These are phyloP conservation scores for Panthera tigris DNA, from an alignment of 2,113 vertebrate species.

Conservation along the genomic window DNA sequence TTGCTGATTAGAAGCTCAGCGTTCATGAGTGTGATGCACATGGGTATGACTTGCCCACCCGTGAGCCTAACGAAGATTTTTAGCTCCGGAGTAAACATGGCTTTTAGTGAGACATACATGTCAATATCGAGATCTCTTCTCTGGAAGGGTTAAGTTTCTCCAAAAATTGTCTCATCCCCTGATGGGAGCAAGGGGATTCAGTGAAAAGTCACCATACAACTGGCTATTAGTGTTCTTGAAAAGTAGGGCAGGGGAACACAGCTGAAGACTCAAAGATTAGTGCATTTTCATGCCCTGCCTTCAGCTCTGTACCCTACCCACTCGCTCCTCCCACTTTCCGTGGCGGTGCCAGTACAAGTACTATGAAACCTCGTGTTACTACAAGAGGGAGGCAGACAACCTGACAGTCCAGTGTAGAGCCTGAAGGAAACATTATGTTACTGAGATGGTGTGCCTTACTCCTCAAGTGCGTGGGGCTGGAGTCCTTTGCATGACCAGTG, in stretches of 20 bases:
- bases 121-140: background rate
- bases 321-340: background rate
- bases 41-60: background rate
- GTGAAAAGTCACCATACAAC: background rate
- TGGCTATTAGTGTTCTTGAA: background rate
- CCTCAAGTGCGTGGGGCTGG: background rate
- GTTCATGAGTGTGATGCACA: background rate
- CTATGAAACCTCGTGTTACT: background rate
- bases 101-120: background rate
- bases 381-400: background rate
- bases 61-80: background rate
- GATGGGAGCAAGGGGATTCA: background rate
- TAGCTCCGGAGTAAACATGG: background rate
- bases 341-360: background rate
- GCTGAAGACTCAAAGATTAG: background rate
- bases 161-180: background rate
- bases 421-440: background rate
- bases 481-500: background rate
- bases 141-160: background rate
- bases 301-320: background rate
- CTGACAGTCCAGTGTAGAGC: background rate
- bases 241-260: background rate
- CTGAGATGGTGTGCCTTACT: background rate
- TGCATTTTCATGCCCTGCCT: background rate
- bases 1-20: background rate